These are phyloP conservation scores for Drosophila prolongata DNA, from an alignment of 2,888 invertebrate species.

Conservation along the genomic window DNA sequence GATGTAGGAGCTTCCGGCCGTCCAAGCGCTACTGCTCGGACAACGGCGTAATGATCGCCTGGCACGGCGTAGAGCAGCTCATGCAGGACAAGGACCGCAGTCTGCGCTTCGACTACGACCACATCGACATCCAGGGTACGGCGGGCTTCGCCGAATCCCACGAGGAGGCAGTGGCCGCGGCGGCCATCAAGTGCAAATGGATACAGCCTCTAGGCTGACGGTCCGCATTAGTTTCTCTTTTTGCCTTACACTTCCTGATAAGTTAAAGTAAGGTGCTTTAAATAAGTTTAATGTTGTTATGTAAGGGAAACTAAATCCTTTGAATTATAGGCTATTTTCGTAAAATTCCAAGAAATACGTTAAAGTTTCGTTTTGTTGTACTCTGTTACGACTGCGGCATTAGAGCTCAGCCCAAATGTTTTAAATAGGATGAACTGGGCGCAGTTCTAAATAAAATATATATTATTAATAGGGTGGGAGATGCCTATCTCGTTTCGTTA, in stretches of 20 bases:
- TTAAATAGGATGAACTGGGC: too few relatives aligned
- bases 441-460: too few relatives aligned
- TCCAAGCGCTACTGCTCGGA: constrained; percentile 96
- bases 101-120: constrained; percentile 84
- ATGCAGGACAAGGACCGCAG: constrained; percentile 25
- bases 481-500: too few relatives aligned
- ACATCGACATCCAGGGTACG: constrained; percentile 85
- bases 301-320: background rate
- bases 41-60: constrained; percentile 99
- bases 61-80: constrained; percentile 95
- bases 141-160: constrained; percentile 68
- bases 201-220: constrained; percentile 59
- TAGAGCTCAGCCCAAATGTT: too few relatives aligned
- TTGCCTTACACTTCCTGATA: too few relatives aligned
- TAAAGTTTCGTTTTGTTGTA: too few relatives aligned
- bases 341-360: too few relatives aligned
- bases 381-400: too few relatives aligned
- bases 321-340: background rate
- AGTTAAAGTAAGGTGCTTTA: background rate
- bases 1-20: constrained; percentile 90
- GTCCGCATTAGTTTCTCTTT: too few relatives aligned
- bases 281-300: background rate
- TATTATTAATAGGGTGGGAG: too few relatives aligned
- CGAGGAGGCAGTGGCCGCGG: constrained; percentile 67
- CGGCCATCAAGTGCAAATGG: constrained; percentile 83